Conservation (phyloP, 64 coral and sea anemone species). For the Catalaphyllia jardinei region DNA sequence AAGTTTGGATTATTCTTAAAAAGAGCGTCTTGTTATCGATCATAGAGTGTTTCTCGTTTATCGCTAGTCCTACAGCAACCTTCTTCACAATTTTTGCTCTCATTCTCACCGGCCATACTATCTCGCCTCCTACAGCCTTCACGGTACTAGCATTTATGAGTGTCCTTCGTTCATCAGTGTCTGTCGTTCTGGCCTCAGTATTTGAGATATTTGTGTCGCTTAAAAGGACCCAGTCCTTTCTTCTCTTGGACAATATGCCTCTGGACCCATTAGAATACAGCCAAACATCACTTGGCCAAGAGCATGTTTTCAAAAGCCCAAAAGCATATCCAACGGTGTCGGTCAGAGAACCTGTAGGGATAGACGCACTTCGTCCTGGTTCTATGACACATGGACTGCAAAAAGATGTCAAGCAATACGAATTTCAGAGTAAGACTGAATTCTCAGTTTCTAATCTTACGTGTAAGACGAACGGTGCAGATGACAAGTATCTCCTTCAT, state of each 20-base stretch:
- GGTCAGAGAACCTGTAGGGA: no score
- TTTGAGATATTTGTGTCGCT: slow-evolving; percentile 1
- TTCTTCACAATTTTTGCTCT: slow-evolving; percentile 5
- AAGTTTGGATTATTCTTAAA: background rate
- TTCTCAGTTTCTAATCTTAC: background rate
- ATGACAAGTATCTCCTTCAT: background rate
- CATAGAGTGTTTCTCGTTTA: background rate
- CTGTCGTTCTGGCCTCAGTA: background rate
- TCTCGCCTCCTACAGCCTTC: slow-evolving; percentile 28
- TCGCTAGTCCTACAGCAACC: background rate
- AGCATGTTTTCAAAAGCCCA: background rate
- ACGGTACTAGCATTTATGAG: slow-evolving; percentile 28
- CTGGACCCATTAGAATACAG: background rate
- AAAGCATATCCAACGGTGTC: background rate
- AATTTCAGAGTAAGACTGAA: no score
- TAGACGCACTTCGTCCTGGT: no score
- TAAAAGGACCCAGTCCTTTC: background rate
- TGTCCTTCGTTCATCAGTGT: background rate
- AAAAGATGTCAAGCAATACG: no score
- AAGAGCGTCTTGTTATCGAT: slow-evolving; percentile 29
- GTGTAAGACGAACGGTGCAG: background rate
- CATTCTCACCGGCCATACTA: background rate
- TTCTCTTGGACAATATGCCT: background rate
- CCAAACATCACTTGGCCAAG: background rate
- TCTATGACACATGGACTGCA: no score